A percentile compares a stretch with the other conserved stretches of the same genome.
phyloP scores from a whole-genome alignment of 2,888 invertebrate genomes.

The Deroplatys truncata region DNA sequence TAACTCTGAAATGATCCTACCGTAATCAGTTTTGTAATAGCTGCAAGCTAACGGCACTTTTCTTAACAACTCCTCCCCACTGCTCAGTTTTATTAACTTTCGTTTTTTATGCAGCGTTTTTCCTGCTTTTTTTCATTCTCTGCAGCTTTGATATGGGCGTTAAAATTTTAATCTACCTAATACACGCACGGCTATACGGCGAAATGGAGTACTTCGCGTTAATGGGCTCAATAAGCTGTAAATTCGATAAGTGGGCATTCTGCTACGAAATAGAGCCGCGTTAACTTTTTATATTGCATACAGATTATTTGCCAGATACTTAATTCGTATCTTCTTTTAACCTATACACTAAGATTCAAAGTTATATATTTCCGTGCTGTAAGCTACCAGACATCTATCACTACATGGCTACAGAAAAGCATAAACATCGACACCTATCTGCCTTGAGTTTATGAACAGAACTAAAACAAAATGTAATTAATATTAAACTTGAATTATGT shows the following conservation, averaged over 20 bases:
- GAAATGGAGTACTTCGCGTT: neutral
- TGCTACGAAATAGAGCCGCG: neutral
- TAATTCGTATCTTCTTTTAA: neutral
- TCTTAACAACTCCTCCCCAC: neutral
- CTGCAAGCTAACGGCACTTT: neutral
- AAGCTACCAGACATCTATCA: too few relatives aligned
- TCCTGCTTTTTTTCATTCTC: neutral
- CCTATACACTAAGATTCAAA: neutral
- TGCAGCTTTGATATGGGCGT: neutral
- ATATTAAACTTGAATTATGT: too few relatives aligned
- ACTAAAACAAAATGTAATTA: too few relatives aligned
- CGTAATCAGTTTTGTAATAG: neutral
- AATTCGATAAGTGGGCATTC: neutral
- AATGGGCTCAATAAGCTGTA: conserved; percentile 3
- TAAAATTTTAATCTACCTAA: neutral
- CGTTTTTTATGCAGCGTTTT: neutral
- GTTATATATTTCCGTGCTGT: too few relatives aligned
- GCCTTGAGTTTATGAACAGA: too few relatives aligned
- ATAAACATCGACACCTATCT: too few relatives aligned
- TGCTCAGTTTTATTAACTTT: neutral
- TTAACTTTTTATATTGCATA: neutral
- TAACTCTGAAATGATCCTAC: neutral
- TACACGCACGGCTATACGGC: neutral
- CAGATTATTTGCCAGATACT: neutral
- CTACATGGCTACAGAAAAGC: too few relatives aligned